Evolutionary conservation across 2,797 vertebrate genomes (phyloP).

Genomic region (Corythornis leucogaster): DNA sequence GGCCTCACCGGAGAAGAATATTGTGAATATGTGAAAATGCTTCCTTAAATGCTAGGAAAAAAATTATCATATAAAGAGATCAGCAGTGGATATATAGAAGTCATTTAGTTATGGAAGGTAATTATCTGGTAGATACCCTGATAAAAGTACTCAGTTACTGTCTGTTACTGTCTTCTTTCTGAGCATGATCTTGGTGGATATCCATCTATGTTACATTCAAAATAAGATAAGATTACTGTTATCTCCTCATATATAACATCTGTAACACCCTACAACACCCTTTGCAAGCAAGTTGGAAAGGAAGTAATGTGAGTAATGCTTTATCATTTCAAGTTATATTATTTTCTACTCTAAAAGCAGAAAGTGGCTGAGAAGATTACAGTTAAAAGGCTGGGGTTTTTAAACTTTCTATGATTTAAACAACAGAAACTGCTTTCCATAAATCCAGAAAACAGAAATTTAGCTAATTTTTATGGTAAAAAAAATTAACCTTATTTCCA

Average conservation of each 20-base stretch:
- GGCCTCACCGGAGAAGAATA: not conserved
- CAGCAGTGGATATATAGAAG: not conserved
- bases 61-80: not conserved
- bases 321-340: not conserved
- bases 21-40: not conserved
- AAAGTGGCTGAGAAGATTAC: not conserved
- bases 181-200: not conserved
- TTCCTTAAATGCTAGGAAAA: not conserved
- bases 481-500: not conserved
- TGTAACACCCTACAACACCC: not conserved
- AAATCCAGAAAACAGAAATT: not conserved
- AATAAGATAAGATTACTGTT: not conserved
- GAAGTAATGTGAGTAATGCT: not conserved
- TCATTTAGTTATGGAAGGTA: not conserved
- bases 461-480: not conserved
- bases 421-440: not conserved
- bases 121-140: not conserved
- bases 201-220: not conserved
- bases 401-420: not conserved
- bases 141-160: not conserved
- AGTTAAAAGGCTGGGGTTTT: not conserved
- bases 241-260: not conserved
- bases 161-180: not conserved
- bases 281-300: not conserved
- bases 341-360: not conserved